A percentile compares a stretch with the other conserved stretches of the same genome.
These are phyloP conservation scores for Lasioglossum figueresi DNA, from an alignment of 2,888 invertebrate species.

Conservation along the genomic window DNA sequence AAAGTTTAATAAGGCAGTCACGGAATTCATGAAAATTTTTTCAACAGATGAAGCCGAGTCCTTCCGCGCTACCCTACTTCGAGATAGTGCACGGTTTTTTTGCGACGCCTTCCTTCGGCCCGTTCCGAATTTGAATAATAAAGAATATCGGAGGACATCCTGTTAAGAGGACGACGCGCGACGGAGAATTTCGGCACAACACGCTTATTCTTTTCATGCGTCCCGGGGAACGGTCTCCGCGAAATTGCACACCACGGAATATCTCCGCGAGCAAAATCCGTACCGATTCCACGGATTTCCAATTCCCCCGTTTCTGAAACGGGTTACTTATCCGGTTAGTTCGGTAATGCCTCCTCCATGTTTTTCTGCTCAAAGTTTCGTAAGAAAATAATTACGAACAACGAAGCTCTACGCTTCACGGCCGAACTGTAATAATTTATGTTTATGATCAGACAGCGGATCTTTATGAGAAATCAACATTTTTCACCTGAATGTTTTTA, in stretches of 20 bases:
- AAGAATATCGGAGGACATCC: constrained; percentile 17
- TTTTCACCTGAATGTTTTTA: too few relatives aligned
- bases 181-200: not conserved
- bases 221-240: not conserved
- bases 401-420: too few relatives aligned
- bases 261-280: not conserved
- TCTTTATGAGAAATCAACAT: too few relatives aligned
- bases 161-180: not conserved
- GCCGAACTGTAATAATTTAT: too few relatives aligned
- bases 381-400: too few relatives aligned
- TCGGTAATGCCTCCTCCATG: not conserved
- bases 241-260: not conserved
- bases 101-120: not conserved
- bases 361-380: not conserved
- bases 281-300: not conserved
- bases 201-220: not conserved
- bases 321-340: not conserved
- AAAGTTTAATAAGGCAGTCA: constrained; percentile 54
- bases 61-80: constrained; percentile 8
- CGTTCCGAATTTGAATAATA: constrained; percentile 36
- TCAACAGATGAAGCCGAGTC: constrained; percentile 20
- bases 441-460: too few relatives aligned
- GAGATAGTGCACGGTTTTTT: constrained; percentile 30
- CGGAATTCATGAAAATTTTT: constrained; percentile 52
- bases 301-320: not conserved